These are phyloP conservation scores for Girardia tigrina DNA, from an alignment of 2,888 invertebrate genomes.

Conservation along the genomic window DNA sequence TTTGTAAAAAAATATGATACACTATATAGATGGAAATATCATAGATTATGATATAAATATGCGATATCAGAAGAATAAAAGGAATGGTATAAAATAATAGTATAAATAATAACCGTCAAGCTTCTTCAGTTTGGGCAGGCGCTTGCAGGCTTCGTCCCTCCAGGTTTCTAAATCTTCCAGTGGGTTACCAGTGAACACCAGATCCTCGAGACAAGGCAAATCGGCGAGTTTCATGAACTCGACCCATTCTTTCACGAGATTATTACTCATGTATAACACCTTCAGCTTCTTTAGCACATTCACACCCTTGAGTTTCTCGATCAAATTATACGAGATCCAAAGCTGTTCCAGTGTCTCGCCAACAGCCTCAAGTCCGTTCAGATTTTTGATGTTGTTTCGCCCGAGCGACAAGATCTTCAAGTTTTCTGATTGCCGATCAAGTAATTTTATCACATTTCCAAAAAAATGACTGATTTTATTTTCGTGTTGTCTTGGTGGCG, in stretches of 20 bases:
- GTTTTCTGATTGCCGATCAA: slow-evolving; percentile 54
- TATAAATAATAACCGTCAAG: slow-evolving; percentile 46
- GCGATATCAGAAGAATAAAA: too few species aligned
- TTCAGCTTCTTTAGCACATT: slow-evolving; percentile 65
- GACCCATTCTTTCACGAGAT: slow-evolving; percentile 69
- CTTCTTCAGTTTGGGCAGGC: slow-evolving; percentile 46
- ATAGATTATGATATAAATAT: too few species aligned
- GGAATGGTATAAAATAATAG: too few species aligned
- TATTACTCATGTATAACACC: slow-evolving; percentile 55
- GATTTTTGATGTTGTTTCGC: slow-evolving; percentile 74
- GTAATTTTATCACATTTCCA: neutral
- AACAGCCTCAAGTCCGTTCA: slow-evolving; percentile 72
- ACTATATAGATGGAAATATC: too few species aligned
- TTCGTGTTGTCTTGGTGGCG: too few species aligned
- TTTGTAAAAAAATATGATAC: too few species aligned
- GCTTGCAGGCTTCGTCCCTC: slow-evolving; percentile 43
- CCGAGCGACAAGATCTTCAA: slow-evolving; percentile 70
- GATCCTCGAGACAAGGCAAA: slow-evolving; percentile 56
- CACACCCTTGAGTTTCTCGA: slow-evolving; percentile 79
- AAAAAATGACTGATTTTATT: neutral
- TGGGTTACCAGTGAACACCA: slow-evolving; percentile 60
- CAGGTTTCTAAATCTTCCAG: slow-evolving; percentile 46
- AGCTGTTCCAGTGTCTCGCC: slow-evolving; percentile 75
- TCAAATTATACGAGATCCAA: slow-evolving; percentile 82
- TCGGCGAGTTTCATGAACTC: slow-evolving; percentile 66